These are phyloP conservation scores for Botia kubotai DNA, from an alignment of 2,797 vertebrate species.

Conservation along the genomic window DNA sequence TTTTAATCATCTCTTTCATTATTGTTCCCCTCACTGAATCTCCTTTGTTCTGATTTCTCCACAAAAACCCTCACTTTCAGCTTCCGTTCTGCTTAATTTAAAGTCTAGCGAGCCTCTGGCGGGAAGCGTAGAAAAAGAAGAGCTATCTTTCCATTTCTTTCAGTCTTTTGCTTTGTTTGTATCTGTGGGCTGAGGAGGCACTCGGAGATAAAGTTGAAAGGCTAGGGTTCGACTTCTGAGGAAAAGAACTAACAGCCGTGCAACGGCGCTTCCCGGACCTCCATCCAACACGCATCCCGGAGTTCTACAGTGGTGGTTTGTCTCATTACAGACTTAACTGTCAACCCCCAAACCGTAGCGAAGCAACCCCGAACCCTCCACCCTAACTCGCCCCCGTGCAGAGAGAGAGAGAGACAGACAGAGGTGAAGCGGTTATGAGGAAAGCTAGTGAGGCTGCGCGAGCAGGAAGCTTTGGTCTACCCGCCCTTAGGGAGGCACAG, in stretches of 20 bases:
- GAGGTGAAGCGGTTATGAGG: slow-evolving; percentile 23
- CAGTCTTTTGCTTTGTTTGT: slow-evolving; percentile 56
- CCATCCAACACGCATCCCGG: slow-evolving; percentile 76
- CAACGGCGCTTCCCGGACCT: slow-evolving; percentile 77
- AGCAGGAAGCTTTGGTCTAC: slow-evolving; percentile 59
- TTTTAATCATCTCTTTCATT: slow-evolving; percentile 46
- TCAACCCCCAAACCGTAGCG: slow-evolving; percentile 59
- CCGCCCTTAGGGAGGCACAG: slow-evolving; percentile 59
- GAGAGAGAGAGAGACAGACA: background rate
- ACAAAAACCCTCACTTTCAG: background rate
- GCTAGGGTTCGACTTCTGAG: slow-evolving; percentile 66
- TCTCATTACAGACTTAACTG: slow-evolving; percentile 80
- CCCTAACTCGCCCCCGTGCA: slow-evolving; percentile 45
- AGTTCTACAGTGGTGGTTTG: slow-evolving; percentile 77
- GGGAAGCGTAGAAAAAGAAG: slow-evolving; percentile 54
- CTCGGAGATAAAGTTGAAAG: slow-evolving; percentile 66
- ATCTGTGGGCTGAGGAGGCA: slow-evolving; percentile 61
- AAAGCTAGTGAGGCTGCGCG: slow-evolving; percentile 21
- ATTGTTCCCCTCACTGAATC: slow-evolving; percentile 24
- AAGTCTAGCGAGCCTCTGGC: slow-evolving; percentile 64
- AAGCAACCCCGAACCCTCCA: slow-evolving; percentile 47
- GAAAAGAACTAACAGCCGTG: slow-evolving; percentile 76
- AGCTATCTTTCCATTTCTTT: slow-evolving; percentile 50
- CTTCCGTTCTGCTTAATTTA: slow-evolving; percentile 57
- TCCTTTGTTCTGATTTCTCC: slow-evolving; percentile 40